These are phyloP conservation scores for Sorex maritimensis DNA, from an alignment of 2,797 vertebrate species.

Conservation along the genomic window DNA sequence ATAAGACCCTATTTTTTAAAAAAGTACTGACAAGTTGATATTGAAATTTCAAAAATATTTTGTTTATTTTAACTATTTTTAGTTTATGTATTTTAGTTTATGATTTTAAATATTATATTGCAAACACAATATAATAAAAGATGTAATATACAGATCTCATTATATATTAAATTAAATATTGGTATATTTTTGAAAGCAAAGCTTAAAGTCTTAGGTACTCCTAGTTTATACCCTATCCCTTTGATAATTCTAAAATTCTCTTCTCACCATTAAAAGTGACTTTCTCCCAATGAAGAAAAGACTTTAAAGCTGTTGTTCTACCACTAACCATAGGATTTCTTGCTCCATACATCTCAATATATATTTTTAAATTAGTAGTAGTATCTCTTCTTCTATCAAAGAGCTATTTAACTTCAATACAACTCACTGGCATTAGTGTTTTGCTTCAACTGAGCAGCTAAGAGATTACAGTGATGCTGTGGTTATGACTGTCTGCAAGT, in stretches of 20 bases:
- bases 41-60: neutral
- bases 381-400: neutral
- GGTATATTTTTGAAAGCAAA: constrained; percentile 21
- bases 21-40: neutral
- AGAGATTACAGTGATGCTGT: neutral
- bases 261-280: neutral
- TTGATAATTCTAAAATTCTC: neutral
- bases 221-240: too few species aligned
- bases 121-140: neutral
- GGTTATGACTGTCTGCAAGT: neutral
- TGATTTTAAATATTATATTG: neutral
- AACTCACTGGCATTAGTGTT: constrained; percentile 20
- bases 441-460: neutral
- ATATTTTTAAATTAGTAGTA: constrained; percentile 28
- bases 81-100: neutral
- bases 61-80: neutral
- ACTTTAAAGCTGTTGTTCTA: neutral
- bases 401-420: constrained; percentile 10
- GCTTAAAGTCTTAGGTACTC: neutral
- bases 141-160: neutral
- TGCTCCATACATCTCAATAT: neutral
- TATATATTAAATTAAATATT: neutral
- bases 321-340: constrained; percentile 19
- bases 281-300: constrained; percentile 48
- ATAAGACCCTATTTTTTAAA: neutral